Conservation (phyloP, 2,797 vertebrate species). For the Benthosema pterotum region DNA sequence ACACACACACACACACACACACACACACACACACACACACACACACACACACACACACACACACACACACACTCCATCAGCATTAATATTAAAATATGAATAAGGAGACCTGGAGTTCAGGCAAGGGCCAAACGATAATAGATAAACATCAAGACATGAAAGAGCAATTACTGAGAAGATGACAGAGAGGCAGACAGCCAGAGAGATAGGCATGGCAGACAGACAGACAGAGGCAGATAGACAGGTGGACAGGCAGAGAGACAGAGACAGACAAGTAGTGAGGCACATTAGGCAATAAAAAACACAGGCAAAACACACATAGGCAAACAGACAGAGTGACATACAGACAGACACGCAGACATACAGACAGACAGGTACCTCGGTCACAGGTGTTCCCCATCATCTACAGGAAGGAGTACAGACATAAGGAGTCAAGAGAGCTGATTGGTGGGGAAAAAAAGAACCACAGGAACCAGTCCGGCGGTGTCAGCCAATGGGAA, state of each 20-base stretch:
- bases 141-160: too few relatives aligned
- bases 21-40: too few relatives aligned
- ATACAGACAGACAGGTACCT: conserved; percentile 81
- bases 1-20: too few relatives aligned
- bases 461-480: conserved; percentile 35
- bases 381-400: conserved; percentile 97
- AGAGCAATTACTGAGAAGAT: conserved; percentile 27
- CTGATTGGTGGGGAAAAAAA: conserved; percentile 53
- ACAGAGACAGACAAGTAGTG: background rate
- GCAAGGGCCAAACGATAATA: too few relatives aligned
- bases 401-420: conserved; percentile 73
- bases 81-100: too few relatives aligned
- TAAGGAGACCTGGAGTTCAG: too few relatives aligned
- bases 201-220: background rate
- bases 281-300: background rate
- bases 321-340: background rate
- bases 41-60: too few relatives aligned
- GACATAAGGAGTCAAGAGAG: conserved; percentile 58
- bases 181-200: conserved; percentile 10
- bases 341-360: background rate
- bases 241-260: background rate
- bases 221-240: background rate
- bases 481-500: conserved; percentile 68
- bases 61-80: too few relatives aligned
- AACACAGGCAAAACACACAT: background rate